Base-by-base conservation (phyloP, 2,113 vertebrate species). In the Amazona vittata region DNA sequence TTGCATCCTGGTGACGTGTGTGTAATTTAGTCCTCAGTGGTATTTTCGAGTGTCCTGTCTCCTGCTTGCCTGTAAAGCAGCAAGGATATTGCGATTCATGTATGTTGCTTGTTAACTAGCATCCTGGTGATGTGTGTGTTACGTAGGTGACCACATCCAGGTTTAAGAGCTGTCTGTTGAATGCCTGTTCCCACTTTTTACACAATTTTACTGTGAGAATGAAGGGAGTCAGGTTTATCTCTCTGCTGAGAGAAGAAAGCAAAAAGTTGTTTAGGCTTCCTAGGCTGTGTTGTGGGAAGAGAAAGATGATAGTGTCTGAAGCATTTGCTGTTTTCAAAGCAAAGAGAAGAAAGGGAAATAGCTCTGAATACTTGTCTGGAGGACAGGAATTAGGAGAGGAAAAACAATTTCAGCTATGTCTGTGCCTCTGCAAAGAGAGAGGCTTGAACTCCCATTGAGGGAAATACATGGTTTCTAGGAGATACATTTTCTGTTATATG, bases 281-380 rank as follows among this genome's bases (percentile, higher is more conserved):
- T 68, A 12, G 24, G 18, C 47, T 82, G 52, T 85, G 11, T 78
- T 82, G 44, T 39, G 29, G 70, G 44, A 47, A 86, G 24, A 64
- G 57, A 63, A 91, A 43, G 73, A 65, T 25, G 65, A 37, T 31
- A 25, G 43, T 73, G 47, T 9, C 33, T 93, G 22, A 89, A 96
- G 37, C 43, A 63, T 82, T 78, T 79, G 35, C 6, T 89, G 37
- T 68, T 96, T 87, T 87, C 44, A 86, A 96, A 91, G 39, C 47
- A 35, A 44, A 47, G 25, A 60, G 57, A 68, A 81, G 41, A 65
- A 76, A 39, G 57, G 22, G 18, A 90, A 49, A 43, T 76, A 76
- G 12, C 29, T 87, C 22, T 26, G 13, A 85, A 35, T 75, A 43
- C 21, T 85, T 93, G 83, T 15, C 80, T 83, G 44, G 41, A 89